phyloP scores from a whole-genome alignment of 2,113 vertebrate genomes.

The Neolamprologus ventralis region DNA sequence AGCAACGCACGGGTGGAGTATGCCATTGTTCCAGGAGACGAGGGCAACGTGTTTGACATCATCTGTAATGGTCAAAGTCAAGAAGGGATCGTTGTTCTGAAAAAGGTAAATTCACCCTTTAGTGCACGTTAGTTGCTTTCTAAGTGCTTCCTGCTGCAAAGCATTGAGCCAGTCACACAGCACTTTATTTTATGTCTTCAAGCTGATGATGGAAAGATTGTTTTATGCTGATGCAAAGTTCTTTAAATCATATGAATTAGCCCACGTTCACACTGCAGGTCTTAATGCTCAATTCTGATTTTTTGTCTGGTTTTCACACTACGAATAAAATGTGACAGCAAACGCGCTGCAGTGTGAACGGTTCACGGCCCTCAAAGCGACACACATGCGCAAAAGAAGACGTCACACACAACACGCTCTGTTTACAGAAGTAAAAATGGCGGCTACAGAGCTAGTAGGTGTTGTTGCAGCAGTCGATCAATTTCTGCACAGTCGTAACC shows the following conservation, averaged over 20 bases:
- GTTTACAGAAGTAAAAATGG: background rate
- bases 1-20: slow-evolving; percentile 88
- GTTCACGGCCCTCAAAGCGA: fast-evolving
- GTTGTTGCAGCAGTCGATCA: background rate
- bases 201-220: background rate
- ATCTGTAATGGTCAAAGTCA: slow-evolving; percentile 72
- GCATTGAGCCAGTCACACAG: fast-evolving
- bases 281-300: background rate
- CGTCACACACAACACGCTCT: fast-evolving
- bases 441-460: background rate
- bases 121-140: background rate
- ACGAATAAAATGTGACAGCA: background rate
- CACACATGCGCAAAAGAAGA: background rate
- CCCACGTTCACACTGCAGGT: fast-evolving
- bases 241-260: background rate
- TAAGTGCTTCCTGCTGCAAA: background rate
- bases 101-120: slow-evolving; percentile 74
- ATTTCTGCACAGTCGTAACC: background rate
- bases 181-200: background rate
- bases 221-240: background rate
- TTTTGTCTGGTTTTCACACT: background rate
- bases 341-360: fast-evolving
- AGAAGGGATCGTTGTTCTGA: slow-evolving; percentile 83
- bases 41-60: slow-evolving; percentile 86
- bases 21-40: slow-evolving; percentile 85